Base-by-base conservation (phyloP, 1,140 invertebrate genomes). In the Olivierus martensii region DNA sequence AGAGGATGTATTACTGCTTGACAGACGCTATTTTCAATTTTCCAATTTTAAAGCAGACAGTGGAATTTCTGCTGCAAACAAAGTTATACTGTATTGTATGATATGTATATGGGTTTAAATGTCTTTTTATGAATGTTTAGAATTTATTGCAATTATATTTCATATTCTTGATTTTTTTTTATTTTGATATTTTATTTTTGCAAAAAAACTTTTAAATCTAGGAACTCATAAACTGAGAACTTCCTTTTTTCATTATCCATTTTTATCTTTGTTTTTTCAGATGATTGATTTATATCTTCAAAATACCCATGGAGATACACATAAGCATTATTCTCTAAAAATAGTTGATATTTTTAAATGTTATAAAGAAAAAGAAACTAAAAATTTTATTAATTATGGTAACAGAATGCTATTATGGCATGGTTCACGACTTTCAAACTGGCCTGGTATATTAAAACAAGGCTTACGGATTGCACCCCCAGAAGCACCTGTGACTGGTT, bases 381-480 rank as follows among this genome's bases (percentile, higher is more conserved):
- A 55, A 18, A 48, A 53, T 19, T 67, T 68, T 57, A 59, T 12
- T 42, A 17, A 55, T 37, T 34, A 64, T 15, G 53, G 57, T 12
- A 75, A 75, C 58, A 62, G 64, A 28, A 67, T 73, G 61, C 62
- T 79, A 11, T 61, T 79, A 28, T 79, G 76, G 75, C 78, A 79
- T 58, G 78, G 77, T 12, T 76, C 74, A 14, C 59, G 77, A n/a
- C 61, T 70, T 9, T 71, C 74, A 12, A 79, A 79, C 63, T 79
- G 67, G 66, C 71, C 69, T 49, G 76, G 78, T 46, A 79, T 79
- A 59, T 61, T 79, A 3, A 72, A 69, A 12, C 73, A 79, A 61
- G 78, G 77, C 19, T 64, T 79, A 34, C 62, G 74, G 48, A 79
- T 79, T 53, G 78, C 77, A 47, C 73, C 73, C 35, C 71, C 71